These are phyloP conservation scores for Camponotus floridanus DNA, from an alignment of 1,140 invertebrate genomes.

Conservation along the genomic window DNA sequence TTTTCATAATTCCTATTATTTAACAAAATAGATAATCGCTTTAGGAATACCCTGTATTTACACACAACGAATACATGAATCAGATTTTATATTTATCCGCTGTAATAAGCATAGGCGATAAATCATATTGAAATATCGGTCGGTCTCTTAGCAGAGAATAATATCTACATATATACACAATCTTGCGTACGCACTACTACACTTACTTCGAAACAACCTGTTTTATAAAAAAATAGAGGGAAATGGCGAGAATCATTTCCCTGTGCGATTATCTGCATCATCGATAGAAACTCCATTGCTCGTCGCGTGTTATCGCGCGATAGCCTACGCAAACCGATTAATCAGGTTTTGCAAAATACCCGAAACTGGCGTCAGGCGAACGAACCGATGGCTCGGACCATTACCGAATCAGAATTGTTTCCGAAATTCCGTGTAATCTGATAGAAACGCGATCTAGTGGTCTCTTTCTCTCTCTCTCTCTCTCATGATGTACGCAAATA, in stretches of 20 bases:
- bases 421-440: slow-evolving; percentile 61
- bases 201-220: neutral
- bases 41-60: no score
- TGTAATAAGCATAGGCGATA: no score
- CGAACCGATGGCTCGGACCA: slow-evolving; percentile 31
- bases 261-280: slow-evolving; percentile 59
- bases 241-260: slow-evolving; percentile 58
- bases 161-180: no score
- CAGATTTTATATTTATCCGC: no score
- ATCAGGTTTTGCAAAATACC: slow-evolving; percentile 61
- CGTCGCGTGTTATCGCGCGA: slow-evolving; percentile 59
- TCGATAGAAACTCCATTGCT: slow-evolving; percentile 58
- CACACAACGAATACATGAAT: no score
- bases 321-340: slow-evolving; percentile 60
- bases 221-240: neutral
- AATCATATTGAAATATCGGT: no score
- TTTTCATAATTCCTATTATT: no score
- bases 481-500: slow-evolving; percentile 48
- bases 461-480: neutral
- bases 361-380: slow-evolving; percentile 39
- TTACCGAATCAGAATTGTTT: slow-evolving; percentile 63
- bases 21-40: no score
- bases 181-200: no score
- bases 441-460: slow-evolving; percentile 52
- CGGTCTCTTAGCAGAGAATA: no score